phyloP scores from a whole-genome alignment of 2,888 invertebrate species.

The Drosophila histrio region DNA sequence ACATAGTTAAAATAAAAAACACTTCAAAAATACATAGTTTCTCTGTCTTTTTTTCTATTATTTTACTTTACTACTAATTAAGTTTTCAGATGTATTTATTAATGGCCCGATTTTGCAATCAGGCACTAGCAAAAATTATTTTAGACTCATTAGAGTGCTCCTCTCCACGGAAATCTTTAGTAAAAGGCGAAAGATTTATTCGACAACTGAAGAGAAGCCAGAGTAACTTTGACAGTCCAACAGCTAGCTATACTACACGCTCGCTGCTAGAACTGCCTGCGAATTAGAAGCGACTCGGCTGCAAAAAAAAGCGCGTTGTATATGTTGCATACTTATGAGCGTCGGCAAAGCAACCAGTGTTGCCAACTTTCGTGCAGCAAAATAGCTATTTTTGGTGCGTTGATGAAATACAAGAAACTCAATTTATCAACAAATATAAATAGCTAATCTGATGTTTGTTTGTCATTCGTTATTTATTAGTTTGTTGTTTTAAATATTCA shows the following conservation, averaged over 20 bases:
- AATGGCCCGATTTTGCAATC: conserved; percentile 62
- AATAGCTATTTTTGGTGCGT: too few relatives aligned
- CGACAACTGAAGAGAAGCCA: conserved; percentile 88
- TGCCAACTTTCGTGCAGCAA: too few relatives aligned
- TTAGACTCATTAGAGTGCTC: conserved; percentile 89
- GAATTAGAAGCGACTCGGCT: conserved; percentile 39
- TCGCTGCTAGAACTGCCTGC: conserved; percentile 35
- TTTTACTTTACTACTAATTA: too few relatives aligned
- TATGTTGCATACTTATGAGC: conserved; percentile 17
- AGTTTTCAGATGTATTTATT: conserved; percentile 22
- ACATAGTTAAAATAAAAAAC: conserved; percentile 67
- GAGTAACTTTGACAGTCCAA: conserved; percentile 80
- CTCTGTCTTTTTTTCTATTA: too few relatives aligned
- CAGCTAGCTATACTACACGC: neutral
- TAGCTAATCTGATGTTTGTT: too few relatives aligned
- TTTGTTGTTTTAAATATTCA: too few relatives aligned
- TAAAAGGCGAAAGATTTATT: conserved; percentile 92
- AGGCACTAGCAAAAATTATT: conserved; percentile 73
- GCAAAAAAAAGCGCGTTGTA: neutral
- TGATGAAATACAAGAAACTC: too few relatives aligned
- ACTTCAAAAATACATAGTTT: conserved; percentile 37
- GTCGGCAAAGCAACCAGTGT: conserved; percentile 25
- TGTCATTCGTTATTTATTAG: too few relatives aligned
- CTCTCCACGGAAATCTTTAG: conserved; percentile 92
- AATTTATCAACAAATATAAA: too few relatives aligned